phyloP scores from a whole-genome alignment of 2,797 vertebrate species.

The Poeciliopsis gracilis region DNA sequence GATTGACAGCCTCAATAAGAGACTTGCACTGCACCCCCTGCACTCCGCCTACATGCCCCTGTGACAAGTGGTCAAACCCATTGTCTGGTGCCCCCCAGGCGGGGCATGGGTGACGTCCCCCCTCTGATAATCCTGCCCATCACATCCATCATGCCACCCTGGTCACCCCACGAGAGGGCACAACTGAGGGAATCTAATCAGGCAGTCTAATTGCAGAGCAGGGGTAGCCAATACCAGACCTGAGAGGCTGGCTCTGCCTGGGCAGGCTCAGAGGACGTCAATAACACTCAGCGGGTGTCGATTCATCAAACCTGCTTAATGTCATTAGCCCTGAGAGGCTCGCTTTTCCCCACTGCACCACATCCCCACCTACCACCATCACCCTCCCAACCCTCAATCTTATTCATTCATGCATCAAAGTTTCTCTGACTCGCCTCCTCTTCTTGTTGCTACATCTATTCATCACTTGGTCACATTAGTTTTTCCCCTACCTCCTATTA shows the following conservation, averaged over 20 bases:
- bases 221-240: constrained; percentile 70
- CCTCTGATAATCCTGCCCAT: constrained; percentile 73
- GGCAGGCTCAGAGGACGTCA: constrained; percentile 76
- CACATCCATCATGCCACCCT: constrained; percentile 83
- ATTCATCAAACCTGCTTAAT: constrained; percentile 84
- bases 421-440: constrained; percentile 60
- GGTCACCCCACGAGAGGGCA: constrained; percentile 77
- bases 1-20: constrained; percentile 83
- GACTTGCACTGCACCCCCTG: constrained; percentile 51
- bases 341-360: constrained; percentile 58
- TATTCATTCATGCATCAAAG: constrained; percentile 67
- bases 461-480: constrained; percentile 72
- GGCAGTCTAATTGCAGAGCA: constrained; percentile 79
- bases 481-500: constrained; percentile 60
- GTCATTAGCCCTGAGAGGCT: constrained; percentile 85
- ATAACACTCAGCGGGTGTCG: constrained; percentile 83
- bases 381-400: constrained; percentile 61
- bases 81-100: constrained; percentile 68
- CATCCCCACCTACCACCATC: constrained; percentile 21
- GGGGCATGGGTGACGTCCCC: constrained; percentile 70
- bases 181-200: constrained; percentile 82
- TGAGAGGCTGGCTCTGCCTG: constrained; percentile 62
- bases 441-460: constrained; percentile 72
- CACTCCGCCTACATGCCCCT: constrained; percentile 64
- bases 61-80: constrained; percentile 72